Conservation (phyloP, 2,113 vertebrate species). For the Narcine bancroftii region DNA sequence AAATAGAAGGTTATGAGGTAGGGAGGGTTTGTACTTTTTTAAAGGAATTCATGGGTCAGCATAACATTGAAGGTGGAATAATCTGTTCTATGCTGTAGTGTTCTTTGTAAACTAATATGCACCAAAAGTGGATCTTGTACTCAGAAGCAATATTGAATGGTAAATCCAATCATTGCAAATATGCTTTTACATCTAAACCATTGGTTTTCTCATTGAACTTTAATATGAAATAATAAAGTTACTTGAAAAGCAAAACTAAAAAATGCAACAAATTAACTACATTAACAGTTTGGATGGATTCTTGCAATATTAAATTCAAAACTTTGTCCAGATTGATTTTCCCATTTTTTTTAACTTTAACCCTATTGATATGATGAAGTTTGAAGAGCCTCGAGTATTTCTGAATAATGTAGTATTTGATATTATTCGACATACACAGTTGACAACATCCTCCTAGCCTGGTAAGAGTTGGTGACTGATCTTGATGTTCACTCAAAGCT, state of each 20-base stretch:
- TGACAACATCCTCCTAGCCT: too few relatives aligned
- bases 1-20: too few relatives aligned
- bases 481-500: not conserved
- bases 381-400: not conserved
- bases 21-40: too few relatives aligned
- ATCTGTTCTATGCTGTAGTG: too few relatives aligned
- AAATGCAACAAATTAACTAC: not conserved
- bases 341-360: not conserved
- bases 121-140: too few relatives aligned
- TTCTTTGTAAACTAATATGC: too few relatives aligned
- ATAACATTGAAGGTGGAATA: too few relatives aligned
- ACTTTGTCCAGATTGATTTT: not conserved
- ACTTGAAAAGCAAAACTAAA: slow-evolving; percentile 14
- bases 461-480: not conserved
- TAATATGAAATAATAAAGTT: not conserved
- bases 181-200: not conserved
- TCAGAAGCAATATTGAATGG: not conserved
- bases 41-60: too few relatives aligned
- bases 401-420: not conserved
- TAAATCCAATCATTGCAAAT: not conserved
- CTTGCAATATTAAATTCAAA: not conserved
- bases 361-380: not conserved
- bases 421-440: not conserved
- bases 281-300: not conserved
- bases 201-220: not conserved